Conservation (phyloP, 2,888 invertebrate species). For the Heteropelma amictum region DNA sequence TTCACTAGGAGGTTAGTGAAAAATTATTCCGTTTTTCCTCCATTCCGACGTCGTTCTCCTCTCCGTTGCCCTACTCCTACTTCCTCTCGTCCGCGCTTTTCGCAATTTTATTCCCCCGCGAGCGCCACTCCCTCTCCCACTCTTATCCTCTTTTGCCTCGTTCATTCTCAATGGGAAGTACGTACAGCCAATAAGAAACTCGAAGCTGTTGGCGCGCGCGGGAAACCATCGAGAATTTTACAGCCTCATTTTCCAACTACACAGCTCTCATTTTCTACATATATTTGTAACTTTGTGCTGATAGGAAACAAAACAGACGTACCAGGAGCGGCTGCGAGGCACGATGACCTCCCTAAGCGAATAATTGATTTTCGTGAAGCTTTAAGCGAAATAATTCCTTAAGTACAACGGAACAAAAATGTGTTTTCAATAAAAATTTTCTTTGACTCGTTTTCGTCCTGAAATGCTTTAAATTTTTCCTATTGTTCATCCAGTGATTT, state of each 20-base stretch:
- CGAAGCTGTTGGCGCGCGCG: slow-evolving; percentile 71
- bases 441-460: no score
- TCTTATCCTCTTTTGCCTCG: neutral
- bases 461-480: no score
- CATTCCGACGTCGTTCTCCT: slow-evolving; percentile 15
- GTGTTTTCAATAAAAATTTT: no score
- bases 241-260: neutral
- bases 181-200: slow-evolving; percentile 43
- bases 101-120: slow-evolving; percentile 41
- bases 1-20: slow-evolving; percentile 16
- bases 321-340: no score
- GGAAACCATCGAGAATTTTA: slow-evolving; percentile 62
- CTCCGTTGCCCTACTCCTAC: slow-evolving; percentile 7
- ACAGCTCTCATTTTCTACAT: neutral
- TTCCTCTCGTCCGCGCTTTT: slow-evolving; percentile 7
- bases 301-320: no score
- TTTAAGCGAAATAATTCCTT: no score
- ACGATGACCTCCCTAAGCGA: no score
- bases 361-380: no score
- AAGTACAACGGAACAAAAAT: no score
- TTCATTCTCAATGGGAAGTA: neutral
- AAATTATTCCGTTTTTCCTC: slow-evolving; percentile 33
- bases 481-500: no score
- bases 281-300: neutral
- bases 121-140: neutral